A percentile compares a stretch with the other conserved stretches of the same genome.
These are phyloP conservation scores for Drosophila gaucha DNA, from an alignment of 2,888 invertebrate species.

Conservation along the genomic window DNA sequence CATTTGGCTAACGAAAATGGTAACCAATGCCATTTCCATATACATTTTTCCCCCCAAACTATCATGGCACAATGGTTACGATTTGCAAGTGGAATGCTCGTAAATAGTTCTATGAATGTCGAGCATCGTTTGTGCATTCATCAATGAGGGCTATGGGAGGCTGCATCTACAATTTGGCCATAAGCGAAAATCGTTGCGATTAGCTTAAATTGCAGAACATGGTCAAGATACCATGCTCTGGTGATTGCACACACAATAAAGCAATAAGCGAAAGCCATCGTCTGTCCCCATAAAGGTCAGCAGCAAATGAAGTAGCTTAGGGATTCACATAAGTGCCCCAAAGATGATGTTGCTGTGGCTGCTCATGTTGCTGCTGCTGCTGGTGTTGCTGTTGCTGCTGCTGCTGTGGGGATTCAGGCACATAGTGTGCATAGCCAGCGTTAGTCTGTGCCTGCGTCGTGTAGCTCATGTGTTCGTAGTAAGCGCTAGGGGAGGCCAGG, in stretches of 20 bases:
- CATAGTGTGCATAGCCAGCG: conserved; percentile 38
- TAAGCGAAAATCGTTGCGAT: conserved; percentile 72
- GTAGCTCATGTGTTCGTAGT: conserved; percentile 67
- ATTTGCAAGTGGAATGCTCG: conserved; percentile 36
- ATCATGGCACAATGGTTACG: conserved; percentile 12
- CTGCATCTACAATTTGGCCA: conserved; percentile 45
- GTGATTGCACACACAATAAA: conserved; percentile 67
- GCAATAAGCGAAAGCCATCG: conserved; percentile 65
- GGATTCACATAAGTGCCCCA: conserved; percentile 83
- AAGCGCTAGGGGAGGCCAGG: conserved; percentile 49
- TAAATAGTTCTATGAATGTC: conserved; percentile 35
- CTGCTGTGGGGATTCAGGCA: conserved; percentile 50
- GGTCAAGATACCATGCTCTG: conserved; percentile 29
- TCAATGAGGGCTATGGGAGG: conserved; percentile 10
- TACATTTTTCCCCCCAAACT: not conserved
- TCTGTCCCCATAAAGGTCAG: conserved; percentile 52
- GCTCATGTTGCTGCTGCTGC: conserved; percentile 60
- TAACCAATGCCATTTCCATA: conserved; percentile 11
- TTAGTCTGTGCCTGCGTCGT: conserved; percentile 23
- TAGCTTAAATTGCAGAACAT: conserved; percentile 74
- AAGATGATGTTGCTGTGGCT: conserved; percentile 75
- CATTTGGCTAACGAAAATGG: conserved; percentile 20
- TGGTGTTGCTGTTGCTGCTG: conserved; percentile 44
- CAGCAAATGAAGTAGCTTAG: conserved; percentile 73
- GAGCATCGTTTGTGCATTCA: conserved; percentile 22